These are phyloP conservation scores for Struthio camelus DNA, from an alignment of 2,113 vertebrate genomes.

Conservation along the genomic window DNA sequence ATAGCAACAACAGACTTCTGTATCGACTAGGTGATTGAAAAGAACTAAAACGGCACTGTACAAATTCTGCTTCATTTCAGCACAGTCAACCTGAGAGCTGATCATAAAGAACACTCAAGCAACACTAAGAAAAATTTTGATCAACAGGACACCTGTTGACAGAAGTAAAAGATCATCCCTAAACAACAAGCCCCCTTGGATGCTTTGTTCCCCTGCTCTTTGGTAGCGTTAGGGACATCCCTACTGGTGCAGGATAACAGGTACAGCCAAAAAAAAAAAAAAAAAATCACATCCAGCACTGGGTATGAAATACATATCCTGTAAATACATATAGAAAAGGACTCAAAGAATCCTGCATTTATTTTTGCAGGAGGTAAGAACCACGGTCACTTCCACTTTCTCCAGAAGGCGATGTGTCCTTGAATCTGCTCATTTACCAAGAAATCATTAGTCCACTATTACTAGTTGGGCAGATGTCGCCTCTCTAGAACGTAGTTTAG, in stretches of 20 bases:
- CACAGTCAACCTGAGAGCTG: not conserved
- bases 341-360: not conserved
- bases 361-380: not conserved
- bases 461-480: not conserved
- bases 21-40: not conserved
- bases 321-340: not conserved
- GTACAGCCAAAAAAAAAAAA: not conserved
- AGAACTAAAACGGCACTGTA: not conserved
- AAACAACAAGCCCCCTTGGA: not conserved
- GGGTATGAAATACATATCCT: not conserved
- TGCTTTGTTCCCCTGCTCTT: not conserved
- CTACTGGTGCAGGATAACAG: not conserved
- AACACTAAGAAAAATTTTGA: not conserved
- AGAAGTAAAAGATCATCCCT: not conserved
- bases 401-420: not conserved
- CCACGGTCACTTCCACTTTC: not conserved
- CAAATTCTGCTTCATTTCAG: not conserved
- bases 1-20: not conserved
- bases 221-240: not conserved
- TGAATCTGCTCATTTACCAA: not conserved
- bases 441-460: not conserved
- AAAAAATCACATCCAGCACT: not conserved
- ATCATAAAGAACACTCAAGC: not conserved
- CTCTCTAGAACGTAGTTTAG: not conserved
- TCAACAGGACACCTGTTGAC: not conserved